Evolutionary conservation across 2,888 invertebrate species (phyloP), one percentile per base, ranked within the genome.

Genomic region (Cheilosia urbana): DNA sequence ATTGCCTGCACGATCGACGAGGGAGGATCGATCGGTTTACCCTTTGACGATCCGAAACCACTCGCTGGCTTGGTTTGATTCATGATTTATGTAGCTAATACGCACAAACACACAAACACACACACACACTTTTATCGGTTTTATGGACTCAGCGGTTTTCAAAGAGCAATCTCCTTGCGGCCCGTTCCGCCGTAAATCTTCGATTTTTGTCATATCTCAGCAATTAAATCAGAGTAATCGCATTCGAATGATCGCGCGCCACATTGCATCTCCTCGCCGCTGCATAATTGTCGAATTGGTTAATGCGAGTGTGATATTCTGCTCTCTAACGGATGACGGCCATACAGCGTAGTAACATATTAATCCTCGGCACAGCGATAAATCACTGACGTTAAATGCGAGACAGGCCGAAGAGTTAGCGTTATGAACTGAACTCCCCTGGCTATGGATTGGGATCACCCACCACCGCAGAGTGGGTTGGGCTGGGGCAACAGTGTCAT

Each of bases 141-240:
- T 72, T 57, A 78, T 78, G 51, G 72, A 17, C 63, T 76, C 55
- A 53, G 1, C 62, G 60, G 53, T 49, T 57, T 57, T 21, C 19
- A 34, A 68, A 66, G 19, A 65, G 7, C 73, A 57, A 79, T 69
- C 57, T 68, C 63, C 78, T 73, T 69, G 45, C 3, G 53, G 11
- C n/a, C 69, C n/a, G 55, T 65, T 57, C 24, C 45, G 62, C 57
- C 80, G 76, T 85, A 85, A 85, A 85, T 85, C 85, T 85, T 76
- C 30, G 42, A 76, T 62, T 85, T 85, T 71, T 85, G 85, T 85
- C 85, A 80, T 80, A 76, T 80, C 71, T 47, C 40, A 34, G 85
- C 76, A 85, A 85, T 85, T 85, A 85, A 85, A 85, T 72, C 80
- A 60, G 66, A 71, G 75, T 77, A 75, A 85, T 76, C 75, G 71